Conservation (phyloP, 2,797 vertebrate species). For the Sebastes minor region DNA sequence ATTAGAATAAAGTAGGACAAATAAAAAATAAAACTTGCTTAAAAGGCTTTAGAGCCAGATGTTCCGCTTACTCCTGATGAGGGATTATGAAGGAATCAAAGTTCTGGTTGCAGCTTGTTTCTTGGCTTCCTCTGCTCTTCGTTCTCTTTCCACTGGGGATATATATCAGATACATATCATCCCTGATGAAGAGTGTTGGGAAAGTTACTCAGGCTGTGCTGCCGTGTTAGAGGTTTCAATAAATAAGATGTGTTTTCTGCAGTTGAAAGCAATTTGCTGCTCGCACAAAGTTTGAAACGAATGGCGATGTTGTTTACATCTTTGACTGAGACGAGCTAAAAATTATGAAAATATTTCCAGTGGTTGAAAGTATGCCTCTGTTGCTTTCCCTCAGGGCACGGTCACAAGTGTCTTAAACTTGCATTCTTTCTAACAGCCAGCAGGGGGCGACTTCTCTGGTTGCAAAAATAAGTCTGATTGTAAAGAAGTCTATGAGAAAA, state of each 20-base stretch:
- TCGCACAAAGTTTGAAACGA: too few species aligned
- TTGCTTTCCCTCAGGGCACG: too few species aligned
- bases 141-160: slow-evolving; percentile 2
- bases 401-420: neutral
- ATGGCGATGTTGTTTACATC: too few species aligned
- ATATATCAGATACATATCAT: slow-evolving; percentile 17
- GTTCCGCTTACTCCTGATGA: slow-evolving; percentile 77
- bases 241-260: neutral
- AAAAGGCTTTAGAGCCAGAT: slow-evolving; percentile 82
- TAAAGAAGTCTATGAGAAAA: neutral
- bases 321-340: too few species aligned
- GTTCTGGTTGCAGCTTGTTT: slow-evolving; percentile 58
- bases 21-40: slow-evolving; percentile 82
- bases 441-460: neutral
- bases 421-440: neutral
- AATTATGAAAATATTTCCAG: too few species aligned
- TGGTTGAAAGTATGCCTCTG: too few species aligned
- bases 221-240: neutral
- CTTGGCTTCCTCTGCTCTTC: slow-evolving; percentile 30
- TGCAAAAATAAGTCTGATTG: neutral
- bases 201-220: neutral
- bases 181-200: neutral
- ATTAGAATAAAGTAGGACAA: slow-evolving; percentile 87
- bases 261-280: too few species aligned
- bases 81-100: slow-evolving; percentile 78